These are phyloP conservation scores for Thalpophila matura DNA, from an alignment of 2,888 invertebrate species.

Conservation along the genomic window DNA sequence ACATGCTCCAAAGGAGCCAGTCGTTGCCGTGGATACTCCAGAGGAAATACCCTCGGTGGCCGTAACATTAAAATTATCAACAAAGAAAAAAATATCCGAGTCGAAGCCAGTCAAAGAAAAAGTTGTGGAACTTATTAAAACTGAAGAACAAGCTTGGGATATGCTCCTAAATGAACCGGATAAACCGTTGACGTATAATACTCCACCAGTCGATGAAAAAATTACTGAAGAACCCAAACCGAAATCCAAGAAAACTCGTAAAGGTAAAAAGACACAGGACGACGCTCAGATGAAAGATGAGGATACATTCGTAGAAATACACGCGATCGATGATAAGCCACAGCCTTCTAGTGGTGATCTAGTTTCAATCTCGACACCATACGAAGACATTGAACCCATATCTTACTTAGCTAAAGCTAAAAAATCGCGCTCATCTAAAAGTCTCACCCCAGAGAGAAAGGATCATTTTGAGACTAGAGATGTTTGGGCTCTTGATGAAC, in stretches of 20 bases:
- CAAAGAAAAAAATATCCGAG: constrained; percentile 61
- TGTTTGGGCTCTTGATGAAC: constrained; percentile 65
- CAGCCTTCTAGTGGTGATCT: constrained; percentile 79
- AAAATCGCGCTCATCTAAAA: constrained; percentile 78
- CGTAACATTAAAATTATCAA: constrained; percentile 54
- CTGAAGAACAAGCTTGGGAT: constrained; percentile 87
- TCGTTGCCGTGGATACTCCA: constrained; percentile 23
- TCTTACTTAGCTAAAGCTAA: constrained; percentile 76
- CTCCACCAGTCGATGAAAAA: constrained; percentile 61
- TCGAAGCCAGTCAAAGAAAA: constrained; percentile 55
- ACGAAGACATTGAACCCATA: constrained; percentile 76
- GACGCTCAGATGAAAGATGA: constrained; percentile 79
- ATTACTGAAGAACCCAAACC: constrained; percentile 76
- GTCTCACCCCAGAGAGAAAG: constrained; percentile 73
- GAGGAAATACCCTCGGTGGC: constrained; percentile 36
- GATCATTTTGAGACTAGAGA: constrained; percentile 53
- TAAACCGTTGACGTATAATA: constrained; percentile 66
- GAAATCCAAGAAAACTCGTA: constrained; percentile 80
- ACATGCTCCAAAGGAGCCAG: constrained; percentile 17
- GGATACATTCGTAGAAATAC: constrained; percentile 87
- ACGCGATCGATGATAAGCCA: constrained; percentile 84
- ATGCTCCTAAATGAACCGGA: constrained; percentile 81
- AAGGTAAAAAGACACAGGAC: constrained; percentile 77
- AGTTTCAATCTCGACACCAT: constrained; percentile 84
- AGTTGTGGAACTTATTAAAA: constrained; percentile 72